phyloP scores from a whole-genome alignment of 2,797 vertebrate species.

The Eidolon dupreanum region DNA sequence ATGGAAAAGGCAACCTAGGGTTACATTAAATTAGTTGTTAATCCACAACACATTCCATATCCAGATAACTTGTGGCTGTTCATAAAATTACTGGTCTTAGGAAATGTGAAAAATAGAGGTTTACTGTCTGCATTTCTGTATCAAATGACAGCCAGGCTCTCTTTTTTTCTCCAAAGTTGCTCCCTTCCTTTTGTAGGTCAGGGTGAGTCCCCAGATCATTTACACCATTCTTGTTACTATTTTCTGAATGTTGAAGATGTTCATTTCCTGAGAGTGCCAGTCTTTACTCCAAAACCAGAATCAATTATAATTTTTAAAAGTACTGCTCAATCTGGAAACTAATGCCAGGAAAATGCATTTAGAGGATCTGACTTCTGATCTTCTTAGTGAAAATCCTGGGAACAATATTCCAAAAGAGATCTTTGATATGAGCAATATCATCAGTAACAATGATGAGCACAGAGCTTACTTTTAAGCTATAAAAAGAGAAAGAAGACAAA shows the following conservation, averaged over 20 bases:
- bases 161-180: background rate
- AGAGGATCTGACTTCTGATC: constrained; percentile 31
- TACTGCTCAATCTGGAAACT: constrained; percentile 52
- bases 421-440: constrained; percentile 22
- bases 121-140: background rate
- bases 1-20: background rate
- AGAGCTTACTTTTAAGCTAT: constrained; percentile 62
- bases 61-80: constrained; percentile 36
- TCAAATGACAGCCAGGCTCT: background rate
- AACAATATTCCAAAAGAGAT: constrained; percentile 66
- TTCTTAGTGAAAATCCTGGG: constrained; percentile 49
- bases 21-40: constrained; percentile 11
- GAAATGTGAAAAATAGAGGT: constrained; percentile 18
- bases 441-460: constrained; percentile 53
- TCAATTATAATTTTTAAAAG: constrained; percentile 62
- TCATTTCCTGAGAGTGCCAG: background rate
- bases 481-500: constrained; percentile 57
- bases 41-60: background rate
- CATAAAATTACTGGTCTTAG: background rate
- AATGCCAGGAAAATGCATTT: constrained; percentile 6
- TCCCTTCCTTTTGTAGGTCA: background rate
- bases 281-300: constrained; percentile 47
- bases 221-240: background rate
- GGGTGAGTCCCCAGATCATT: background rate
- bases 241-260: constrained; percentile 34